These are phyloP conservation scores for Eptesicus fuscus DNA, from an alignment of 2,113 vertebrate species.

Conservation along the genomic window DNA sequence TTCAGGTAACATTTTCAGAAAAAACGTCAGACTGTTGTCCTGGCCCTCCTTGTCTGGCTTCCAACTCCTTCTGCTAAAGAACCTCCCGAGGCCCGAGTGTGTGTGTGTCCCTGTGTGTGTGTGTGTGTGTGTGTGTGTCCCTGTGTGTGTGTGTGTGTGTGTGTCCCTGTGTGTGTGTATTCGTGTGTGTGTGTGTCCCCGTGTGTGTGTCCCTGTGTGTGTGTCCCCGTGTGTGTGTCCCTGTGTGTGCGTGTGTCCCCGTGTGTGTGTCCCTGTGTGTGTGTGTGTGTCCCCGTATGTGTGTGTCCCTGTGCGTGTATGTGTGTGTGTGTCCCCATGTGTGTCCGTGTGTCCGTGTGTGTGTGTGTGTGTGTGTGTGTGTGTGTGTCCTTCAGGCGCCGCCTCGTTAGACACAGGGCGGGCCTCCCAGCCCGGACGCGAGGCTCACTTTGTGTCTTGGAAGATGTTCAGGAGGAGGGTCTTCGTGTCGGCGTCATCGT, in stretches of 20 bases:
- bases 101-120: too few species aligned
- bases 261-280: neutral
- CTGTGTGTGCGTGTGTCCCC: too few species aligned
- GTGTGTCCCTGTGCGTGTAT: too few species aligned
- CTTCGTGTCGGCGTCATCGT: constrained; percentile 91
- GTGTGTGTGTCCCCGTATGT: too few species aligned
- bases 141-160: neutral
- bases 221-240: neutral
- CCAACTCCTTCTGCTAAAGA: neutral
- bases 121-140: too few species aligned
- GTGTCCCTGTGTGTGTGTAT: neutral
- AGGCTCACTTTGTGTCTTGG: constrained; percentile 90
- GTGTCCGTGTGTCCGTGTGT: too few species aligned
- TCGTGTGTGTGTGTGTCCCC: too few species aligned
- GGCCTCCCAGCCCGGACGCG: neutral
- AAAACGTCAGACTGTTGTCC: neutral
- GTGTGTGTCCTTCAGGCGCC: neutral
- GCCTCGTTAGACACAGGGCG: neutral
- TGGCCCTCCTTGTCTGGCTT: neutral
- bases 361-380: too few species aligned
- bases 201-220: neutral
- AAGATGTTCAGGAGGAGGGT: constrained; percentile 90
- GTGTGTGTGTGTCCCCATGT: too few species aligned
- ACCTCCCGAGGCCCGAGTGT: too few species aligned
- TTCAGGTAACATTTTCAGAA: neutral